Evolutionary conservation across 2,888 invertebrate species (phyloP).

Genomic region (Xestia xanthographa): DNA sequence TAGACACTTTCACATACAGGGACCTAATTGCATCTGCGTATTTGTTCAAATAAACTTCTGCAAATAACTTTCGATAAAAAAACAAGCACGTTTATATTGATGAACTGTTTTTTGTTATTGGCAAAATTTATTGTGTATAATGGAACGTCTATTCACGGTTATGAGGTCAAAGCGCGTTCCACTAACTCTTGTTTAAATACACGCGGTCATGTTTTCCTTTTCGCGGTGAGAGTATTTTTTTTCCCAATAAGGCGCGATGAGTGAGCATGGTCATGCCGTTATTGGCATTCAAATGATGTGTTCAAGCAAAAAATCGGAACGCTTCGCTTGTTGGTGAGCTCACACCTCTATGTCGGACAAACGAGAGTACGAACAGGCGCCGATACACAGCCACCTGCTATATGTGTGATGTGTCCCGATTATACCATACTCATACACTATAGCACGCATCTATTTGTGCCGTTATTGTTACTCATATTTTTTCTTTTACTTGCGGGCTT

Average conservation of each 20-base stretch:
- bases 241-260: conserved; percentile 81
- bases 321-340: conserved; percentile 77
- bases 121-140: conserved; percentile 70
- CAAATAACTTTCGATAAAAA: conserved; percentile 61
- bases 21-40: conserved; percentile 17
- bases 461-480: conserved; percentile 78
- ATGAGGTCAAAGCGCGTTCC: conserved; percentile 80
- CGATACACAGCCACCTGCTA: conserved; percentile 78
- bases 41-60: conserved; percentile 32
- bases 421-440: conserved; percentile 64
- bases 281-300: conserved; percentile 85
- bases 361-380: conserved; percentile 79
- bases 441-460: conserved; percentile 75
- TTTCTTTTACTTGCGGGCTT: conserved; percentile 69
- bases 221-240: conserved; percentile 83
- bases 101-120: conserved; percentile 70
- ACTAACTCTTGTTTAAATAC: conserved; percentile 76
- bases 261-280: conserved; percentile 80
- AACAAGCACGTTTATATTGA: conserved; percentile 59
- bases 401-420: conserved; percentile 73
- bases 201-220: conserved; percentile 82
- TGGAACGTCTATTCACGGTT: conserved; percentile 70
- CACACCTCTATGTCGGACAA: conserved; percentile 79
- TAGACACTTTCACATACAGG: conserved; percentile 27
- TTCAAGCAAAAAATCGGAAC: conserved; percentile 82